Evolutionary conservation across 1,140 invertebrate species (phyloP), one percentile per base, ranked within the genome.

Genomic region (Elymnias hypermnestra): DNA sequence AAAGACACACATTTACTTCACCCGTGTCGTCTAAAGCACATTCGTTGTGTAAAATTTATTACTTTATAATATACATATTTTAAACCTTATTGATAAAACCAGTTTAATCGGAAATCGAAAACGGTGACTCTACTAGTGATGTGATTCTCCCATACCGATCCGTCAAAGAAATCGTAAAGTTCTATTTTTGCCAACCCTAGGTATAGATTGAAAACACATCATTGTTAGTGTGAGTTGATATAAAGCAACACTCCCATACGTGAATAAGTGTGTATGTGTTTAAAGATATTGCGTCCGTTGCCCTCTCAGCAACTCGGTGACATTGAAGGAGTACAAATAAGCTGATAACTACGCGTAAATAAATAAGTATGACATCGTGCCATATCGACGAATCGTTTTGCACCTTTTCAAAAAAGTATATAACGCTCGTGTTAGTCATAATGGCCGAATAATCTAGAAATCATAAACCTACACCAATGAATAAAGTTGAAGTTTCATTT

Each of bases 241-340:
- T 57, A 46, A 53, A 61, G 47, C 55, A 62, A 51, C 46, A 44
- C 43, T 49, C 58, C 49, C 58, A 59, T 63, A 63, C 57, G 57
- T 64, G 53, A 50, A 49, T 62, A 47, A 42, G 58, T 68, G 59
- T 59, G 29, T 14, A 61, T 68, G 52, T 72, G 55, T 62, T 58
- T 63, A 63, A 50, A 77, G 74, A 82, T 81, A 82, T 55, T 50
- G 67, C 71, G 81, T 75, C 63, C 81, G 72, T 81, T 83, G 81
- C 74, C 78, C 81, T 74, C 67, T 57, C 69, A 52, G 56, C 76
- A 76, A 76, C 73, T 76, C 78, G 63, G 76, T 83, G 81, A 84
- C 81, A 84, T 84, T 84, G 81, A 82, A 70, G 61, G 53, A 71
- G 64, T 72, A 72, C 69, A 79, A 79, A 83, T 67, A 82, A 62